Base-by-base conservation (phyloP, 2,888 invertebrate species). In the Molorchus minor region DNA sequence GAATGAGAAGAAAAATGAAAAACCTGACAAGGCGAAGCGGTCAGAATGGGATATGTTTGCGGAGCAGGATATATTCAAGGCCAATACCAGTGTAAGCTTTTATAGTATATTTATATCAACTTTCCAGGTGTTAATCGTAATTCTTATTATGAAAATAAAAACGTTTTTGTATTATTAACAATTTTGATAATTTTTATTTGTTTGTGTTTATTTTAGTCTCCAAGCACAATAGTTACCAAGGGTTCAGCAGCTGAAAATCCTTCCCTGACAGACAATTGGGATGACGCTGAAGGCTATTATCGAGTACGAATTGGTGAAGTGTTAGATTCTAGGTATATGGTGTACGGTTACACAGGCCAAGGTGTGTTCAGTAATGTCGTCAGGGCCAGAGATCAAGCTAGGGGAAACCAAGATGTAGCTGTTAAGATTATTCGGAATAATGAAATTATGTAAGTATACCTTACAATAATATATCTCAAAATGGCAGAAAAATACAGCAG, bases 251-350 rank as follows among this genome's bases (percentile, higher is more conserved):
- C 84, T 58, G 96, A 96, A 78, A 92, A 94, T 81, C 96, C 97
- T 0, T 93, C 93, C 44, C 84, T 99, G 36, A 96, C 94, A 0
- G 99, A 99, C 79, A 99, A 99, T 79, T 99, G 98, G 98, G 99
- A 99, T 77, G 99, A 99, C 81, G 94, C 97, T 0, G 99, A 99
- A 82, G 99, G 99, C 33, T 99, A 99, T 79, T 99, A 99, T 81
- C 87, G 93, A 67, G 97, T 98, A 7, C 88, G 98, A 44, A 96
- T 98, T 70, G 96, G 98, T 1, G 99, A 99, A 83, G 87, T 89
- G 0, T 81, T 98, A 63, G 96, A 98, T 82, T 88, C 86, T 52
- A 87, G 98, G 2, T 99, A 99, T 79, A 87, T 90, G 38, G 98
- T 99, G 1, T 97, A 94, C 80, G 98, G 98, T 0, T 98, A 96